Base-by-base conservation (phyloP, 1,140 invertebrate species). In the Propsilocerus akamusi region DNA sequence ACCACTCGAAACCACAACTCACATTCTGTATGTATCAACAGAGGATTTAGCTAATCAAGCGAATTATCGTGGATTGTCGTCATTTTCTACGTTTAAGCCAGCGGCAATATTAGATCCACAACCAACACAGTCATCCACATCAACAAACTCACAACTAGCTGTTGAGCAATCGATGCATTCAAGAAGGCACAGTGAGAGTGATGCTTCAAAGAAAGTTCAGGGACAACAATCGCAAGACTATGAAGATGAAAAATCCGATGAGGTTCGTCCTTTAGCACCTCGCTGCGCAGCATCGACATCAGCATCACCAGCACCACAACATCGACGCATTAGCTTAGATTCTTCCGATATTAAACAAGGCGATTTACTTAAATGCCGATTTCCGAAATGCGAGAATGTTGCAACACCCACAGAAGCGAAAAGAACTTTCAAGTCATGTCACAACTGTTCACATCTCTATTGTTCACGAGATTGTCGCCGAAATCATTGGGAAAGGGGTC, bases 401-500 rank as follows among this genome's bases (percentile, higher is more conserved):
- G 72, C 80, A 2, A 75, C 69, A 8, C 55, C 76, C 14, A 69
- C 72, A 25, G 83, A 84, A 53, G 81, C 80, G 22, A 75, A 78
- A 56, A 75, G 77, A 55, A 74, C 75, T 57, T 92, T 80, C 68
- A 88, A 91, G 60, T 83, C 78, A 50, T 96, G 92, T 66, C 90
- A 94, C 69, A 94, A 94, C 67, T 96, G 93, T 68, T 83, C 83
- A 52, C 90, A 89, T 55, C 71, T 84, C 46, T 86, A 87, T 62
- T 94, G 89, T 67, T 86, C 83, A 34, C 74, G 81, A 51, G 79
- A 84, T 56, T 90, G 86, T 60, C 73, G 91, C 14, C 72, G 85
- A 49, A 74, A 80, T 2, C 88, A 96, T 60, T 95, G 91, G 90
- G 83, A 90, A 55, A 81, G 83, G 55, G 34, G 34, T 2, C 92